phyloP scores from a whole-genome alignment of 2,888 invertebrate genomes.

The Dioctria linearis region DNA sequence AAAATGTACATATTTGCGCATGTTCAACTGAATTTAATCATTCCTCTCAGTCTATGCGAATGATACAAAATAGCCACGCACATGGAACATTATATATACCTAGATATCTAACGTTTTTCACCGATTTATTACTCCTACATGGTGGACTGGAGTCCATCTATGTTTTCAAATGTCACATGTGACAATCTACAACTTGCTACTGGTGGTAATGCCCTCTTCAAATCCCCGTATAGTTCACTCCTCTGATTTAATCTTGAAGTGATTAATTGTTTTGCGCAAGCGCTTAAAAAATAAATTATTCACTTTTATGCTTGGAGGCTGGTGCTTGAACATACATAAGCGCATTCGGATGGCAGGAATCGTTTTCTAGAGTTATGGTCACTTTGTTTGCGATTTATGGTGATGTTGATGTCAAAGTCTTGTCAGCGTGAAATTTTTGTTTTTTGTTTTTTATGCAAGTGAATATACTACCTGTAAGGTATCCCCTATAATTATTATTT shows the following conservation, averaged over 20 bases:
- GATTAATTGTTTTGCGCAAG: constrained; percentile 20
- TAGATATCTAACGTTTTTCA: constrained; percentile 8
- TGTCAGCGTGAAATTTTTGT: constrained; percentile 17
- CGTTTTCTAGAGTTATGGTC: constrained; percentile 40
- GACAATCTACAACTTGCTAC: constrained; percentile 44
- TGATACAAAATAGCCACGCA: background rate
- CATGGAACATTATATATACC: background rate
- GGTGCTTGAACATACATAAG: background rate
- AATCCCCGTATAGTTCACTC: background rate
- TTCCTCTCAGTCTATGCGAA: background rate
- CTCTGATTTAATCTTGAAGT: constrained; percentile 5
- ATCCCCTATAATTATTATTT: background rate
- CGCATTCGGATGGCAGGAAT: constrained; percentile 5
- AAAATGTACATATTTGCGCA: constrained; percentile 3
- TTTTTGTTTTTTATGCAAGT: constrained; percentile 13
- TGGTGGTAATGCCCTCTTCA: constrained; percentile 11
- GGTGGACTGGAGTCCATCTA: background rate
- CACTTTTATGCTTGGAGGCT: background rate
- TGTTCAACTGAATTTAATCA: background rate
- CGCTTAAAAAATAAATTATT: background rate
- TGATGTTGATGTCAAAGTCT: constrained; percentile 38
- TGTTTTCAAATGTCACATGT: constrained; percentile 27
- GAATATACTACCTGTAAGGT: background rate
- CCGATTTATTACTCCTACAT: constrained; percentile 21
- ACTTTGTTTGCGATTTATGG: constrained; percentile 42